phyloP scores from a whole-genome alignment of 2,888 invertebrate genomes.

The Luffia ferchaultella region DNA sequence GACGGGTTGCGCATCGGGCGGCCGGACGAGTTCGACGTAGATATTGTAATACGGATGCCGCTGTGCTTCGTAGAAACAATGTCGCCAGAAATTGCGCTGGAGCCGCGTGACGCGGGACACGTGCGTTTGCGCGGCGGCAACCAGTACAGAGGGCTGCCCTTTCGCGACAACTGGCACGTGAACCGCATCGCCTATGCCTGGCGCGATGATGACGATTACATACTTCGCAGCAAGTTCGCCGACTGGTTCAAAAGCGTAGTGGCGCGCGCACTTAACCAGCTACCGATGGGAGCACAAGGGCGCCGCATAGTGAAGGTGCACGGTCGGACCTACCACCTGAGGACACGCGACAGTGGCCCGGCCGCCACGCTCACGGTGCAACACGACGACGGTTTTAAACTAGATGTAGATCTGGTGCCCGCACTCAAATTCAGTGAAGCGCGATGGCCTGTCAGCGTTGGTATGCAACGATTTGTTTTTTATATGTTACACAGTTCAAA shows the following conservation, averaged over 20 bases:
- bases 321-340: constrained; percentile 40
- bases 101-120: constrained; percentile 44
- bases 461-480: no score
- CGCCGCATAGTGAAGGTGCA: constrained; percentile 19
- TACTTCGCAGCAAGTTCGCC: constrained; percentile 48
- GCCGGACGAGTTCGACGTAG: constrained; percentile 69
- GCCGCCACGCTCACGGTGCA: constrained; percentile 60
- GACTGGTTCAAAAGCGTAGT: constrained; percentile 64
- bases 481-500: no score
- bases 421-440: constrained; percentile 46
- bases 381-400: constrained; percentile 24
- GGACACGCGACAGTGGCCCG: constrained; percentile 46
- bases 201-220: constrained; percentile 36
- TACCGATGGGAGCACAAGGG: constrained; percentile 13
- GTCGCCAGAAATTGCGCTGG: constrained; percentile 32
- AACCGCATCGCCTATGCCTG: constrained; percentile 41
- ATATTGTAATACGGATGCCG: constrained; percentile 61
- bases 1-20: constrained; percentile 64
- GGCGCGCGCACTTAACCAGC: constrained; percentile 36
- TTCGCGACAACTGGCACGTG: constrained; percentile 27
- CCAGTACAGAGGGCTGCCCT: constrained; percentile 31
- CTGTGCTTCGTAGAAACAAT: constrained; percentile 27
- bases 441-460: constrained; percentile 36
- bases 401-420: constrained; percentile 64
- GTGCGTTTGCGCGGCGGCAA: constrained; percentile 43